Base-by-base conservation (phyloP, 2,797 vertebrate species). In the Tenualosa ilisha region DNA sequence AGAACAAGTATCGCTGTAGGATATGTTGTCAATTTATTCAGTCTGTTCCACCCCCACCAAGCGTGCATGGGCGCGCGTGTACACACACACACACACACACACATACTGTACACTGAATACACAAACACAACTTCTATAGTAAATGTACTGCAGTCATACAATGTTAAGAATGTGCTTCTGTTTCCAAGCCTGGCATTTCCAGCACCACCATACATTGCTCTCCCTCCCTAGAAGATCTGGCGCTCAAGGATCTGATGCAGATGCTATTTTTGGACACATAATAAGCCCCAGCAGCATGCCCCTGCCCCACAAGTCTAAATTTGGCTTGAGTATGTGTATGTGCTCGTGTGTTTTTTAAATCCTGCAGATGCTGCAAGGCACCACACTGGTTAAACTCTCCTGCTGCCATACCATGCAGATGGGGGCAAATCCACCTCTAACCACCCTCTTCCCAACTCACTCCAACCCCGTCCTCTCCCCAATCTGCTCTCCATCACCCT, bases 381-480 rank as follows among this genome's bases (percentile, higher is more conserved):
- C 90, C 81, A 89, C 87, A 89, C 87, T 75, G 59, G 88, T 92
- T 92, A 93, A 90, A 93, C 90, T 87, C 83, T 88, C 90, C 87
- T 37, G 72, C 37, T 46, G 65, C 65, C 65, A 24, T 79, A 22
- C 72, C 72, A 79, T 79, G 72, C 72, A 79, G 40, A 79, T 43
- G 13, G 37, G 72, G 72, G 15, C 40, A 72, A 1, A 72, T 72
- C 68, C 31, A 72, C 26, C 24, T 15, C 68, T 12, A 12, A 40
- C 59, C 65, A 46, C 72, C 31, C 37, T 15, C 40, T 43, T 20
- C 37, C 37, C 37, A 2, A 40, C 5, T 37, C 37, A 79, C 72
- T 79, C 37, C 72, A 24, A 61, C 65, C 26, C 26, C 26, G 26
- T 37, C 65, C 11, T 1, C 37, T 17, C 4, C 31, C 15, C 68